These are phyloP conservation scores for Chrysolina haemoptera DNA, from an alignment of 2,888 invertebrate species.

Conservation along the genomic window DNA sequence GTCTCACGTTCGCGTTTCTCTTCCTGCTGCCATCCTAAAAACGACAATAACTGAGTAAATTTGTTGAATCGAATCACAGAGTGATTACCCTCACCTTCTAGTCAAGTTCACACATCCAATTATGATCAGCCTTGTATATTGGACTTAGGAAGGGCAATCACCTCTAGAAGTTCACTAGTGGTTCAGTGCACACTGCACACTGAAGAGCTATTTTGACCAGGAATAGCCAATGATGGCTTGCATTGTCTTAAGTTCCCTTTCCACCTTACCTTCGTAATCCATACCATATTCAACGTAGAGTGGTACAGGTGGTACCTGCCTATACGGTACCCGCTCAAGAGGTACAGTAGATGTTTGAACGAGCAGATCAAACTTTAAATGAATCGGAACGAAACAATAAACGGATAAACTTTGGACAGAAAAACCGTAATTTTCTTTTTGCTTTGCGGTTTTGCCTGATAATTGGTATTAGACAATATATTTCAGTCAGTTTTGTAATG, in stretches of 20 bases:
- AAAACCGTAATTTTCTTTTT: constrained; percentile 18
- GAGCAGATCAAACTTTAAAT: background rate
- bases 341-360: background rate
- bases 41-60: background rate
- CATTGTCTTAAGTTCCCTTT: constrained; percentile 51
- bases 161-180: constrained; percentile 58
- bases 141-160: constrained; percentile 60
- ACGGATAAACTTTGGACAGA: constrained; percentile 4
- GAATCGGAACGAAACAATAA: constrained; percentile 4
- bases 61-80: background rate
- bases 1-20: constrained; percentile 5
- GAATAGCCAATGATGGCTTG: constrained; percentile 52
- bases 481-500: background rate
- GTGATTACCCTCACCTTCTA: constrained; percentile 45
- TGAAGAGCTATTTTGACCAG: constrained; percentile 51
- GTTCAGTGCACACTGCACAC: constrained; percentile 58
- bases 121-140: constrained; percentile 55
- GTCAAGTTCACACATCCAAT: constrained; percentile 54
- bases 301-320: constrained; percentile 38
- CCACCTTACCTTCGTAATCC: constrained; percentile 40
- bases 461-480: constrained; percentile 21
- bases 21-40: constrained; percentile 3
- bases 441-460: constrained; percentile 17
- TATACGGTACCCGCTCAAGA: background rate
- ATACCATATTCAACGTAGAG: constrained; percentile 38